Evolutionary conservation across 2,797 vertebrate genomes (phyloP), one percentile per base, ranked within the genome.

Genomic region (Holocentrus rufus): DNA sequence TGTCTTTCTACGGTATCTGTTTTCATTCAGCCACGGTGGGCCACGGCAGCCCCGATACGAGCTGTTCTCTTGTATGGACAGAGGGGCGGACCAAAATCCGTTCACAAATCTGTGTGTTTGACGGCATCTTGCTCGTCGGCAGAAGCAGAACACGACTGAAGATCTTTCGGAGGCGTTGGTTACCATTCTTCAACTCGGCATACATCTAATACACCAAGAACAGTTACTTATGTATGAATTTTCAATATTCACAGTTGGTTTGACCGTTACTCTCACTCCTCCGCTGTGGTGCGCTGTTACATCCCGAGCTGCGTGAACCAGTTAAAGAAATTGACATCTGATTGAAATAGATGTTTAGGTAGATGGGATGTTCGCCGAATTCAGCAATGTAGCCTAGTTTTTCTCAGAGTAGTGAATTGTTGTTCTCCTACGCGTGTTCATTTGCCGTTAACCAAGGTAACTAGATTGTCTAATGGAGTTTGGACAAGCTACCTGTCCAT

Each of bases 11-110:
- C 54, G 8, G 67, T 1, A 68, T 8, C 23, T 17, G 64, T 39
- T 49, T 63, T 59, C 72, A 82, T 81, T 76, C 57, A 65, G 72
- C 63, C 65, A 66, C 23, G 55, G 9, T 11, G 74, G 87, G 71
- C 75, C 76, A 61, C 50, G 54, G 1, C 15, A 68, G 67, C 72
- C 66, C 70, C 64, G 57, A 50, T 58, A 5, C 31, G 20, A 56
- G 52, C 20, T 31, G 56, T 11, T 23, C 59, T 50, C 3, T 22
- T 22, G 31, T 34, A 8, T 34, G 59, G 18, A 27, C 46, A 20
- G 1, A 23, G 4, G 57, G 20, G 0, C 0, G 0, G 31, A 5
- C 67, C 3, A 25, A 63, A 80, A 47, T 64, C 31, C 36, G 10
- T 20, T 0, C 4, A 2, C 18, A 71, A 76, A 62, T 7, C 11